These are phyloP conservation scores for Odocoileus virginianus DNA, from an alignment of 2,113 vertebrate genomes.

Conservation along the genomic window DNA sequence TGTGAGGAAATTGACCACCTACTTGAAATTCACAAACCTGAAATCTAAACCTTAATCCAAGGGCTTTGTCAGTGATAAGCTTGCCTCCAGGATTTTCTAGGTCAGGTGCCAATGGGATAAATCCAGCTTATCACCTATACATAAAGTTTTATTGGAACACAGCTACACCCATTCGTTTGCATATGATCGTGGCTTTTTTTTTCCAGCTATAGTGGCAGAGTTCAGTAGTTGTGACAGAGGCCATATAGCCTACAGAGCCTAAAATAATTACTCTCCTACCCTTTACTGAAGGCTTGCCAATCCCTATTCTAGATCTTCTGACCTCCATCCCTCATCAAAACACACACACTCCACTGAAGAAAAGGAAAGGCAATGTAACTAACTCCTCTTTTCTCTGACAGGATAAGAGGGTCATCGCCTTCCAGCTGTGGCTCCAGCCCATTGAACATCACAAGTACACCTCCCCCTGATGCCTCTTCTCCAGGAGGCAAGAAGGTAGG, in stretches of 20 bases:
- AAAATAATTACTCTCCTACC: background rate
- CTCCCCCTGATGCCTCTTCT: slow-evolving; percentile 93
- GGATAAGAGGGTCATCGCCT: slow-evolving; percentile 96
- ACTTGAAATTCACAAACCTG: background rate
- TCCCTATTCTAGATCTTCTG: background rate
- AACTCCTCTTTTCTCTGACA: slow-evolving; percentile 65
- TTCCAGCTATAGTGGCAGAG: background rate
- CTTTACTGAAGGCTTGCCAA: background rate
- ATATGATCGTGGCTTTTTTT: background rate
- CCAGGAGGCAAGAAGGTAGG: slow-evolving; percentile 95
- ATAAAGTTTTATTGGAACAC: background rate
- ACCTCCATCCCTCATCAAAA: background rate
- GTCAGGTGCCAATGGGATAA: background rate
- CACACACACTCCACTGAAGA: background rate
- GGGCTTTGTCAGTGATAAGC: background rate
- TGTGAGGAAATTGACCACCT: background rate
- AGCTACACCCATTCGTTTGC: background rate
- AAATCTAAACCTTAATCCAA: background rate
- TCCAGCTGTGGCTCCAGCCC: slow-evolving; percentile 98
- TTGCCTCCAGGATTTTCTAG: background rate
- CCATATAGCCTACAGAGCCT: background rate
- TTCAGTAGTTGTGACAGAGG: background rate
- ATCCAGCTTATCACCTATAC: background rate
- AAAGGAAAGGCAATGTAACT: background rate
- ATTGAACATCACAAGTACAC: slow-evolving; percentile 96